These are phyloP conservation scores for Pelecanoides urinatrix DNA, from an alignment of 2,113 vertebrate species.

Conservation along the genomic window DNA sequence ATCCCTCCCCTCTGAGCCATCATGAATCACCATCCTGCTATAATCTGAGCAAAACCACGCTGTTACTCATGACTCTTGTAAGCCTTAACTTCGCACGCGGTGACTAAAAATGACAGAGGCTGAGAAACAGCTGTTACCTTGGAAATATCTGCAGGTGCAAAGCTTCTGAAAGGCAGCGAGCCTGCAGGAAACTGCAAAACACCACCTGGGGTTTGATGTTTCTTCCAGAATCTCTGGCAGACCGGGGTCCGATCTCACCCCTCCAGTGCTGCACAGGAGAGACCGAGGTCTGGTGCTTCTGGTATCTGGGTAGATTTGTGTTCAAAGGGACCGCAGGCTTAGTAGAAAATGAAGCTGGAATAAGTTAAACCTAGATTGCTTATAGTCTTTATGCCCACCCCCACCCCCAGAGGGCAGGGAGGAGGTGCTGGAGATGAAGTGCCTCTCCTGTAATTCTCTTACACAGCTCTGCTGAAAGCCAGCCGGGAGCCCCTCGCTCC, in stretches of 20 bases:
- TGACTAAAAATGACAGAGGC: neutral
- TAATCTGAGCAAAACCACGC: fast-evolving
- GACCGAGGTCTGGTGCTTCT: neutral
- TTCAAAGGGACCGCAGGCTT: neutral
- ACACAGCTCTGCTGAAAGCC: neutral
- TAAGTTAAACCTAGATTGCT: neutral
- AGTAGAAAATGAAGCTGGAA: neutral
- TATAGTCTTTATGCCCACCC: too few relatives aligned
- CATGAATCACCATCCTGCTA: neutral
- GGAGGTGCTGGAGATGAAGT: neutral
- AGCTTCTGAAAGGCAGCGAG: neutral
- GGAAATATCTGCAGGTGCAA: neutral
- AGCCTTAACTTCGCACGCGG: fast-evolving
- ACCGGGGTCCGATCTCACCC: fast-evolving
- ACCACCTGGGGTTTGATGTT: neutral
- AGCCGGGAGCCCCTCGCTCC: neutral
- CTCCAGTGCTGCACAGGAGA: fast-evolving
- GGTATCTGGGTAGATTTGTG: neutral
- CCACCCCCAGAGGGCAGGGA: neutral
- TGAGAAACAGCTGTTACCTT: neutral
- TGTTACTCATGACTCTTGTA: neutral
- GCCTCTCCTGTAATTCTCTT: neutral
- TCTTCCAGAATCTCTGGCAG: neutral
- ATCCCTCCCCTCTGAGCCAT: neutral
- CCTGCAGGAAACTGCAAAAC: neutral